These are phyloP conservation scores for Phocides pigmalion DNA, from an alignment of 1,140 invertebrate species.

Conservation along the genomic window DNA sequence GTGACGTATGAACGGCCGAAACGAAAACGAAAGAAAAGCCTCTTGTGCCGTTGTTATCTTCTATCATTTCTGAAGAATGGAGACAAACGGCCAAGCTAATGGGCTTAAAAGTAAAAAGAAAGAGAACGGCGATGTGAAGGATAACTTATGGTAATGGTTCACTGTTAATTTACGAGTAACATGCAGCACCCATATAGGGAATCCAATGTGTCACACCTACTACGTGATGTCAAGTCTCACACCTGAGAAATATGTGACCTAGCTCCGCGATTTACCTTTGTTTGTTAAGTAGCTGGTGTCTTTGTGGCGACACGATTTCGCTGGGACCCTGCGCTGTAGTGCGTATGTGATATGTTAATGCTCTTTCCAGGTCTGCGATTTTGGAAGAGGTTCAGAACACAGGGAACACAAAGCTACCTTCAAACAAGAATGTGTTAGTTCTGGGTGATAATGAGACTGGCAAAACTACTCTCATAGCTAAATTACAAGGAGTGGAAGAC, in stretches of 20 bases:
- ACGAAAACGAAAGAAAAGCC: constrained; percentile 83
- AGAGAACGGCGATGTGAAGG: constrained; percentile 85
- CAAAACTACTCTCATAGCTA: constrained; percentile 98
- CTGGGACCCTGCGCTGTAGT: not conserved
- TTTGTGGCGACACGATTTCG: constrained; percentile 31
- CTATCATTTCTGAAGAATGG: constrained; percentile 82
- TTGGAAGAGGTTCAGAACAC: constrained; percentile 97
- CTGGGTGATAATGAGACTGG: constrained; percentile 98
- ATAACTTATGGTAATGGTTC: constrained; percentile 87
- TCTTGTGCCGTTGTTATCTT: constrained; percentile 84
- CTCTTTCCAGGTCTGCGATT: constrained; percentile 93
- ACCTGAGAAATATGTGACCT: constrained; percentile 81
- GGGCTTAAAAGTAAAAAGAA: constrained; percentile 87
- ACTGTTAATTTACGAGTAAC: constrained; percentile 71
- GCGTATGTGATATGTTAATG: constrained; percentile 27
- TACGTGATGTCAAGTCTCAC: constrained; percentile 79
- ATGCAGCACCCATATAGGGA: constrained; percentile 78
- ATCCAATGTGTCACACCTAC: constrained; percentile 81
- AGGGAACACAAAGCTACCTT: constrained; percentile 96
- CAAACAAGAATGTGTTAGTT: constrained; percentile 96
- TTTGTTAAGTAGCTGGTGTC: constrained; percentile 64
- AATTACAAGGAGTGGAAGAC: constrained; percentile 96
- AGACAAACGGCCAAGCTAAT: constrained; percentile 85
- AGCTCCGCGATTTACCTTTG: constrained; percentile 73
- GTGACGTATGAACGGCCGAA: constrained; percentile 83